Evolutionary conservation across 2,888 invertebrate species (phyloP).

Genomic region (Drosophila paranaensis): DNA sequence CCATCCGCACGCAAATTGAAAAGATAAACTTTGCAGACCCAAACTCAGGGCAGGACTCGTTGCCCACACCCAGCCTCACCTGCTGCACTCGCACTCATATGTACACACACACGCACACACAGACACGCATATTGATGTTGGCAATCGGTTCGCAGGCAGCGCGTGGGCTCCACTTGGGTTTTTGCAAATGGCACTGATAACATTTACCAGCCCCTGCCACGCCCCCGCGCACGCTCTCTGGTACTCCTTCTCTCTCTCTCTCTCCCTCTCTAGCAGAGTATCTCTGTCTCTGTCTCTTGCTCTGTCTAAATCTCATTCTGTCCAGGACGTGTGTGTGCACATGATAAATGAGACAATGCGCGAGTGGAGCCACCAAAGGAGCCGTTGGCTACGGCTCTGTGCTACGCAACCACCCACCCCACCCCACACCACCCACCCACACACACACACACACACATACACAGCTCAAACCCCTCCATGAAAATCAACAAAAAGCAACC

Average conservation of each 20-base stretch:
- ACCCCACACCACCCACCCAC: not conserved
- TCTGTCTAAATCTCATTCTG: constrained; percentile 35
- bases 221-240: not conserved
- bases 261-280: not conserved
- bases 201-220: constrained; percentile 46
- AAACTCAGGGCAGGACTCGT: constrained; percentile 35
- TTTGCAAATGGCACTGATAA: constrained; percentile 72
- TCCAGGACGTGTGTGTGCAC: constrained; percentile 62
- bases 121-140: constrained; percentile 60
- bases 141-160: constrained; percentile 69
- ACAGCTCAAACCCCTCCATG: constrained; percentile 21
- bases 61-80: constrained; percentile 38
- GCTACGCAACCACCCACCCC: constrained; percentile 8
- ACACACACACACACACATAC: not conserved
- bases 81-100: constrained; percentile 38
- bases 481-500: constrained; percentile 69
- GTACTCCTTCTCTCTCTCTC: not conserved
- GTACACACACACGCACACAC: not conserved
- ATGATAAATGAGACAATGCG: constrained; percentile 75
- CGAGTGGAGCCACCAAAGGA: constrained; percentile 51
- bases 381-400: constrained; percentile 62
- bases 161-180: constrained; percentile 67
- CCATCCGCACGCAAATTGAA: constrained; percentile 69
- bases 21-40: constrained; percentile 77
- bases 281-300: constrained; percentile 1